Evolutionary conservation across 92 coral and sea anemone species (phyloP), one percentile per base, ranked within the genome.

Genomic region (Parazoanthus swiftii): DNA sequence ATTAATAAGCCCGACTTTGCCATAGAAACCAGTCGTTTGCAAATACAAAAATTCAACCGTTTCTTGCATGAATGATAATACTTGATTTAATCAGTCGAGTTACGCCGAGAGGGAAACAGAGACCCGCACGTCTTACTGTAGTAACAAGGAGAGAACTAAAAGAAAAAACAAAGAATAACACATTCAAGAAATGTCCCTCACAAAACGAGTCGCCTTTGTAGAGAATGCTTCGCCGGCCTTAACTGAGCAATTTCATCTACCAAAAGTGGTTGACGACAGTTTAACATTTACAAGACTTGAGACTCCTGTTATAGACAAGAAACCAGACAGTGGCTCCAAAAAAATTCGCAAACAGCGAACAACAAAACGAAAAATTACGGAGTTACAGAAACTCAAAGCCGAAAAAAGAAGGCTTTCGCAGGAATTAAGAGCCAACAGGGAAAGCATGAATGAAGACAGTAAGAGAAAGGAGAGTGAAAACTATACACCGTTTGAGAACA

Each of bases 401-500:
- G 94, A 93, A 85, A 93, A 90, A 76, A 90, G 68, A 65, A 89
- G 82, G 84, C 82, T 95, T 18, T 21, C 88, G 43, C 89, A 89
- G 44, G 98, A 96, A 67, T 78, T 95, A 72, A 92, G 85, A 84
- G 78, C 51, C 8, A 92, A 96, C 20, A 90, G 88, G 54, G 83
- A 88, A 36, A 82, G 90, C 39, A 95, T 95, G 20, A 77, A 87
- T 77, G 92, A 91, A 39, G 98, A 96, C 58, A 93, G 91, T 35
- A 84, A 92, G 15, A 85, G 92, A 82, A 90, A 91, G 56, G 88
- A 91, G 66, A 92, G 88, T 54, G 90, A 89, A 4, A 81, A 83
- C 44, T 93, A 93, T 76, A 85, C 93, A 10, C 93, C 96, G 37
- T 91, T 85, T 50, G 95, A 90, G 74, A 92, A 93, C 82, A 91